Evolutionary conservation across 2,113 vertebrate species (phyloP), one percentile per base, ranked within the genome.

Genomic region (Vimba vimba): DNA sequence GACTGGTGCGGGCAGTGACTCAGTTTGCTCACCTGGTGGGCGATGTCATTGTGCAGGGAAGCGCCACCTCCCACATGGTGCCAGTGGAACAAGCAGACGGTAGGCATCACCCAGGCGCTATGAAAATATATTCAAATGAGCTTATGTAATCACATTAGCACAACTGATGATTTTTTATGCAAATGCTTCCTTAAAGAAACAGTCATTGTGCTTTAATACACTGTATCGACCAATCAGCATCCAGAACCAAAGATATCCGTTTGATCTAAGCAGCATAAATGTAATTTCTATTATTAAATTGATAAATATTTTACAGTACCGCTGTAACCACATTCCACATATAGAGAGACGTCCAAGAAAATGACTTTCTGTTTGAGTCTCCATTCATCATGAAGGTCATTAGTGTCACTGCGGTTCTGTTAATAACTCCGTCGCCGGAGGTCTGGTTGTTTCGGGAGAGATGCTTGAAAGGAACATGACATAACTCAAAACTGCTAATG

Each of bases 1-100:
- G 93, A 64, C 89, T 99, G 88, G 92, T 98, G 60, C 94, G 95
- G 73, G 94, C 94, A 0, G 91, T 99, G 83, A 94, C 96, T 82
- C 96, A 96, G 88, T 96, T 97, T 6, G 95, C 95, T 86, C 97
- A 98, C 94, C 91, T 98, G 87, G 92, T 98, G 89, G 95, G 97
- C 0, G 97, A 99, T 91, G 95, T 96, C 88, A 96, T 99, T 11
- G 62, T 96, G 69, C 96, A 99, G 30, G 97, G 97, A 23, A 97
- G 96, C 0, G 94, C 96, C 19, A 97, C 97, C 83, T 96, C 96
- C 64, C 97, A 98, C 71, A 93, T 95, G 94, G 96, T 97, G 82
- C 96, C 95, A 0, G 95, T 96, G 23, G 97, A 99, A 87, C 95
- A 97, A 0, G 96, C 97, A 0, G 97, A 99, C 62, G 91, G 98